These are phyloP conservation scores for Gastrophysa polygoni DNA, from an alignment of 2,888 invertebrate species.

Conservation along the genomic window DNA sequence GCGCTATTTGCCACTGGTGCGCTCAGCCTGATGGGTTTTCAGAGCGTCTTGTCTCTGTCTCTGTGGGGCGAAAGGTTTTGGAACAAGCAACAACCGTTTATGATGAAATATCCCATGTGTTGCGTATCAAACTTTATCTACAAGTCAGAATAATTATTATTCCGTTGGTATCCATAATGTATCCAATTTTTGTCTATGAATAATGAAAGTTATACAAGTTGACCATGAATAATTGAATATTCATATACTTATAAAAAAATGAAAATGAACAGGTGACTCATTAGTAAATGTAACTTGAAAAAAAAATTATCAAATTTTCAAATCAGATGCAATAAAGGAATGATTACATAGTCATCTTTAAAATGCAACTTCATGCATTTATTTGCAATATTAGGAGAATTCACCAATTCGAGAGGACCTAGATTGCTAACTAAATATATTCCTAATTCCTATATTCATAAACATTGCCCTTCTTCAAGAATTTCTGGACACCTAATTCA, in stretches of 20 bases:
- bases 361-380: conserved; percentile 10
- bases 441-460: conserved; percentile 16
- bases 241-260: not conserved
- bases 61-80: no score
- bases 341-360: not conserved
- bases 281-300: not conserved
- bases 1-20: no score
- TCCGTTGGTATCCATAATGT: no score
- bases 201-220: no score
- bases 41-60: no score
- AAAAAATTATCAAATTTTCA: not conserved
- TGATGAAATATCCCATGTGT: no score
- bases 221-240: no score
- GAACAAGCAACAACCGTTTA: no score
- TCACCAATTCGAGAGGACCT: conserved; percentile 6
- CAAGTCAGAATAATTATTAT: no score
- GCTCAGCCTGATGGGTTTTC: no score
- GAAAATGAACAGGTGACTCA: not conserved
- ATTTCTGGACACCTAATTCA: conserved; percentile 8
- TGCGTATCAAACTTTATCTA: no score
- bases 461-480: conserved; percentile 1
- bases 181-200: no score
- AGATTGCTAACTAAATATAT: conserved; percentile 11
- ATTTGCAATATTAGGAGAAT: not conserved
- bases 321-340: not conserved